Percentiles rank a stretch among this genome's conserved stretches.
These are phyloP conservation scores for Sebastes minor DNA, from an alignment of 2,797 vertebrate genomes.

Conservation along the genomic window DNA sequence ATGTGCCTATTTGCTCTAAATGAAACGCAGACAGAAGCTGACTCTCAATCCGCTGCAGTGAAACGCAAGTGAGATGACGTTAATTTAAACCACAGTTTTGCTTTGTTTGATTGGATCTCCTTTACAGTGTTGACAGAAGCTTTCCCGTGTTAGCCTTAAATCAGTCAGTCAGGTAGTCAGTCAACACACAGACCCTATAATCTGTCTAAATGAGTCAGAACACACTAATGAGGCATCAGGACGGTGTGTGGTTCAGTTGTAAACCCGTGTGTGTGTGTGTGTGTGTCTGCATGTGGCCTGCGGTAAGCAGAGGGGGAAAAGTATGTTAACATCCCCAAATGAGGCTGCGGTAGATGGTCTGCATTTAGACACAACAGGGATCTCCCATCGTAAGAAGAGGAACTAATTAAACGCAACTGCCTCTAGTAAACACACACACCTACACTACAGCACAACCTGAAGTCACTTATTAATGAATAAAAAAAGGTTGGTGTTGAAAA, in stretches of 20 bases:
- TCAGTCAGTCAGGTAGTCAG: slow-evolving; percentile 33
- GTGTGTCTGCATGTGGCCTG: slow-evolving; percentile 40
- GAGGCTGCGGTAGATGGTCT: slow-evolving; percentile 39
- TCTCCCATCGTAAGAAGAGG: slow-evolving; percentile 47
- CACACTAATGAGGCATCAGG: slow-evolving; percentile 60
- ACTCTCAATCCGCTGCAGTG: not conserved
- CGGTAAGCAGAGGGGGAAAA: slow-evolving; percentile 32
- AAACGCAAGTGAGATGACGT: not conserved
- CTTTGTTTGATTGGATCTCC: slow-evolving; percentile 1
- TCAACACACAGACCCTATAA: slow-evolving; percentile 48
- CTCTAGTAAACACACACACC: slow-evolving; percentile 3
- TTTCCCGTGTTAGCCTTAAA: not conserved
- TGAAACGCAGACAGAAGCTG: slow-evolving; percentile 6
- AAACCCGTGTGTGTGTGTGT: slow-evolving; percentile 32
- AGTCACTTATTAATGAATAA: slow-evolving; percentile 16
- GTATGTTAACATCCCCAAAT: slow-evolving; percentile 58
- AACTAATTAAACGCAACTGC: slow-evolving; percentile 48
- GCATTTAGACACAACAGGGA: slow-evolving; percentile 64
- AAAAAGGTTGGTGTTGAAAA: not conserved
- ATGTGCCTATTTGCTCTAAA: not conserved
- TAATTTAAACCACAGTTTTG: not conserved
- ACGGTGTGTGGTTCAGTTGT: slow-evolving; percentile 55
- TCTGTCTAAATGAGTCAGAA: slow-evolving; percentile 57
- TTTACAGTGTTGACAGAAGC: not conserved
- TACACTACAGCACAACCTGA: slow-evolving; percentile 1